These are phyloP conservation scores for Cryptocephalus primarius DNA, from an alignment of 2,888 invertebrate genomes.

Conservation along the genomic window DNA sequence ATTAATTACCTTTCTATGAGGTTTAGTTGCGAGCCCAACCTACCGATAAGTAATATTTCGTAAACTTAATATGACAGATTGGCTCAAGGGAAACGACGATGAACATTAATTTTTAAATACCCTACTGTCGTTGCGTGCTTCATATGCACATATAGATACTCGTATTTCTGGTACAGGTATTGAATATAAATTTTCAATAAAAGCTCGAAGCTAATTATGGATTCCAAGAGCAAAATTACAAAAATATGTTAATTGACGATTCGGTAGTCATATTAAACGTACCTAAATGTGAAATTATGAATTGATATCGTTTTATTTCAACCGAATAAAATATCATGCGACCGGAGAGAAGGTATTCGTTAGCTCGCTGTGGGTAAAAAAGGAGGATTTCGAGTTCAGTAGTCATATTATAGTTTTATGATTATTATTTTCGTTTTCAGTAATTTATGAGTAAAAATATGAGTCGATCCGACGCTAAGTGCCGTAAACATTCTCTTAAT, in stretches of 20 bases:
- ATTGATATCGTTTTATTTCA: slow-evolving; percentile 24
- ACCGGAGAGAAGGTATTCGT: slow-evolving; percentile 20
- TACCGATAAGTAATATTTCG: too few species aligned
- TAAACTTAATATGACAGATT: too few species aligned
- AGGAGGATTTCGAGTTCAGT: slow-evolving; percentile 31
- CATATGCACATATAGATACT: too few species aligned
- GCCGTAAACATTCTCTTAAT: slow-evolving; percentile 39
- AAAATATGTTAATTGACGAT: slow-evolving; percentile 18
- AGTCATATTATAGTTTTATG: slow-evolving; percentile 39
- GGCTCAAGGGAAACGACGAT: too few species aligned
- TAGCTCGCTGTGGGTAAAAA: slow-evolving; percentile 22
- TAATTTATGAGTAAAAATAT: slow-evolving; percentile 41
- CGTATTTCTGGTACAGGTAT: slow-evolving; percentile 1
- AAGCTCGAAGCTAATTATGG: slow-evolving; percentile 4
- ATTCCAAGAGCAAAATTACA: slow-evolving; percentile 9
- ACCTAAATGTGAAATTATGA: slow-evolving; percentile 15
- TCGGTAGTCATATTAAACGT: slow-evolving; percentile 21
- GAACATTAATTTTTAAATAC: too few species aligned
- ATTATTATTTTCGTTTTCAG: slow-evolving; percentile 38
- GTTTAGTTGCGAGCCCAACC: too few species aligned
- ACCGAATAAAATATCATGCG: slow-evolving; percentile 29
- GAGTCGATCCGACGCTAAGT: slow-evolving; percentile 36
- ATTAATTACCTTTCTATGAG: too few species aligned
- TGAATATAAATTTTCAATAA: slow-evolving; percentile 5
- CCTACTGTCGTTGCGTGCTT: too few species aligned